Percentiles rank a stretch among this genome's conserved stretches.
Conservation (phyloP, 2,113 vertebrate species). For the Haplotaxodon microlepis region DNA sequence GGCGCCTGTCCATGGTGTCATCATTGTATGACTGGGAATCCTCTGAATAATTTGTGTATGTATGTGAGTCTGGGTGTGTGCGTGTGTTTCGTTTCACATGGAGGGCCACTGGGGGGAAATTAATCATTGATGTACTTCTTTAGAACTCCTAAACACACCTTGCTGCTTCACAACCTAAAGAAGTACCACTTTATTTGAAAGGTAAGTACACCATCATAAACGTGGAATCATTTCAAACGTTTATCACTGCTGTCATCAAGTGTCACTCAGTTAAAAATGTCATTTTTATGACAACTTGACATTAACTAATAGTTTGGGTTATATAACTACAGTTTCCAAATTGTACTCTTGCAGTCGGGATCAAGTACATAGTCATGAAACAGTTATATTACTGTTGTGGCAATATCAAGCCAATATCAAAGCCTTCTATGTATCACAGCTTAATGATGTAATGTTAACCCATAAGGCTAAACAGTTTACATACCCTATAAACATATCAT, state of each 20-base stretch:
- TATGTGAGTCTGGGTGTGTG: background rate
- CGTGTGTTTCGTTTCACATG: background rate
- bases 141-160: background rate
- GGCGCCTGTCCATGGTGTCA: constrained; percentile 61
- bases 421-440: background rate
- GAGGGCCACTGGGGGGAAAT: background rate
- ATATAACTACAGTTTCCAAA: background rate
- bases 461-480: background rate
- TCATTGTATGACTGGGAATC: constrained; percentile 55
- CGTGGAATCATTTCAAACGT: background rate
- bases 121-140: constrained; percentile 34
- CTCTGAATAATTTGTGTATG: constrained; percentile 6
- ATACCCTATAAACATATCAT: background rate
- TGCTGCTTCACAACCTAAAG: background rate
- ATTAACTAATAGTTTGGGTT: background rate
- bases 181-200: background rate
- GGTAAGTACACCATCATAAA: background rate
- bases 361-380: background rate
- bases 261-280: background rate
- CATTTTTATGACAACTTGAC: background rate
- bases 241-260: background rate
- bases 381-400: background rate
- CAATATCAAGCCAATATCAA: background rate
- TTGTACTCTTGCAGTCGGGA: background rate
- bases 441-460: background rate